phyloP scores from a whole-genome alignment of 1,140 invertebrate genomes.

The Fopius arisanus region DNA sequence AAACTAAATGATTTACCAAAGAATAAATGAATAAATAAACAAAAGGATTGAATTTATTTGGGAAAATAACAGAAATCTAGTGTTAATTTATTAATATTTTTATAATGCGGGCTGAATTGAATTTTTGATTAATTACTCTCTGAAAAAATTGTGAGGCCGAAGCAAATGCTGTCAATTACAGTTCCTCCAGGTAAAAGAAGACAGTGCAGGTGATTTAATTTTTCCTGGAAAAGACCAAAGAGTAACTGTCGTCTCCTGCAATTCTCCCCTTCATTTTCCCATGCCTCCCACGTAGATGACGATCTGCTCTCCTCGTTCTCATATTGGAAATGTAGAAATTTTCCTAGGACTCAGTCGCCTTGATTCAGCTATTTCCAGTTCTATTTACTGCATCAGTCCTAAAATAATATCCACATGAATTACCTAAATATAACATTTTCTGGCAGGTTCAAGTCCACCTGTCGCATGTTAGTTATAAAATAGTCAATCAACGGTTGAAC shows the following conservation, averaged over 20 bases:
- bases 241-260: background rate
- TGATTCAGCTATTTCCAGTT: too few relatives aligned
- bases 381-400: background rate
- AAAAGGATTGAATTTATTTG: too few relatives aligned
- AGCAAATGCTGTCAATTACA: background rate
- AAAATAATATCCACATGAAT: background rate
- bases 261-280: background rate
- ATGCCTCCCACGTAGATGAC: constrained; percentile 2
- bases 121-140: too few relatives aligned
- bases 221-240: constrained; percentile 21
- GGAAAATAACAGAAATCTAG: too few relatives aligned
- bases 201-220: constrained; percentile 13
- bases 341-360: background rate
- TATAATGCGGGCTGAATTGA: too few relatives aligned
- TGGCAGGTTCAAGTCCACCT: background rate
- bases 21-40: too few relatives aligned
- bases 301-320: background rate
- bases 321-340: background rate
- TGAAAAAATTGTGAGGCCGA: too few relatives aligned
- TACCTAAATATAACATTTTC: background rate
- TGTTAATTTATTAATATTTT: too few relatives aligned
- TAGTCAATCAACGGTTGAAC: too few relatives aligned
- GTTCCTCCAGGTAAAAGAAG: background rate
- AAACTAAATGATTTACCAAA: too few relatives aligned
- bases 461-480: background rate